phyloP scores from a whole-genome alignment of 2,888 invertebrate genomes.

The Lacanobia oleracea region DNA sequence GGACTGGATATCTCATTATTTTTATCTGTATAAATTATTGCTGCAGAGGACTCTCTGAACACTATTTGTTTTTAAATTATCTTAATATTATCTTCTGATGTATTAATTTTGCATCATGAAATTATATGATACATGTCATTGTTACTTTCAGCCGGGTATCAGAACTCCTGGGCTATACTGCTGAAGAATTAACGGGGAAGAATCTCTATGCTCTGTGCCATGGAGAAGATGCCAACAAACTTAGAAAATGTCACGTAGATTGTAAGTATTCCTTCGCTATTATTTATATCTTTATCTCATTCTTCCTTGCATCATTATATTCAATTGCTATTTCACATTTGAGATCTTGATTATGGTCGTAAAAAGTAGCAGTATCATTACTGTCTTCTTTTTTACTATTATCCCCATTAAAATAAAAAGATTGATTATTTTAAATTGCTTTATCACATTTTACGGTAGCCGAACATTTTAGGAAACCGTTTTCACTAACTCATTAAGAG shows the following conservation, averaged over 20 bases:
- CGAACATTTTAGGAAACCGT: conserved; percentile 1
- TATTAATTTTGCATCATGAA: neutral
- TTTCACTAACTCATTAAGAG: conserved; percentile 35
- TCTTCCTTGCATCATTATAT: conserved; percentile 29
- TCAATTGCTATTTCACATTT: conserved; percentile 32
- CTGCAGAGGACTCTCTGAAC: neutral
- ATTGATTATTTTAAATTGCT: conserved; percentile 22
- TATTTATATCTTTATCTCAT: conserved; percentile 18
- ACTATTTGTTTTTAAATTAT: neutral
- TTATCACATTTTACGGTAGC: conserved; percentile 1
- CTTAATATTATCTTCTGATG: neutral
- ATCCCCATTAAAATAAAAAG: neutral
- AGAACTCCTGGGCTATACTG: conserved; percentile 97
- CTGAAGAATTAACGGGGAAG: conserved; percentile 98
- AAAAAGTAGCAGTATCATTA: conserved; percentile 23
- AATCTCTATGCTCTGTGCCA: conserved; percentile 98
- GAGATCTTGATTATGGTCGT: conserved; percentile 21
- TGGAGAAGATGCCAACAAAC: conserved; percentile 98
- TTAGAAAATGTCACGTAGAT: conserved; percentile 98
- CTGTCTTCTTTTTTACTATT: conserved; percentile 8
- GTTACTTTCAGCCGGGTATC: conserved; percentile 93
- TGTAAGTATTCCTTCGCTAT: conserved; percentile 92
- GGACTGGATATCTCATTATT: neutral
- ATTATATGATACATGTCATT: neutral
- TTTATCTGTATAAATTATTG: neutral